Evolutionary conservation across 35 echinoderm and acorn worm genomes (phyloP), one percentile per base, ranked within the genome.

Genomic region (Amphiura filiformis): DNA sequence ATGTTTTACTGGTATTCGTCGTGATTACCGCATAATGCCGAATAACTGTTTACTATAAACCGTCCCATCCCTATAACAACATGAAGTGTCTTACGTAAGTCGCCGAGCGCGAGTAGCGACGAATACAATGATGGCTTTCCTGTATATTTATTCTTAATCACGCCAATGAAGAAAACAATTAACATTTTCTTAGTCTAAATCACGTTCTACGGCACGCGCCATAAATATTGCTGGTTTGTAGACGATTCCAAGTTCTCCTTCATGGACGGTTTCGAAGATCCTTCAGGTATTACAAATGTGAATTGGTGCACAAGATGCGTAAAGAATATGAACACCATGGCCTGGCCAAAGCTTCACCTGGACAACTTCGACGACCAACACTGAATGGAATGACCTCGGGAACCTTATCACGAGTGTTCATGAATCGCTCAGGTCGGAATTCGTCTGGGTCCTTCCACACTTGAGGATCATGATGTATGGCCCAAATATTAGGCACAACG

Each of bases 291-390:
- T 38, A 37, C 52, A 56, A 93, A 93, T 15, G 39, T 88, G 44
- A 93, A 93, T 31, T 83, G 91, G 4, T 93, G 91, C 30, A 84
- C 23, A 5, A 93, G 84, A 37, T 76, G 64, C 11, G 85, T 93
- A 39, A 93, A 93, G 23, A 87, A 87, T 13, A 93, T 76, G 40
- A 88, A 93, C 1, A 87, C 39, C 81, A 88, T 86, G 78, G 88
- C 88, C 39, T 87, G 56, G 91, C 91, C 13, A 93, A 42, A 47
- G 81, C 61, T 39, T 88, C 86, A 15, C 91, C 91, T 26, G 42
- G 80, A 83, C 91, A 93, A 23, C 82, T 75, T 26, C 91, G 52
- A 1, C 80, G 84, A 47, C 91, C 91, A 70, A 70, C 26, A n/a
- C 61, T 70, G 26, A 70, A 70, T 70, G 61, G 61, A 4, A 15